Evolutionary conservation across 2,113 vertebrate genomes (phyloP).

Genomic region (Camarhynchus parvulus): DNA sequence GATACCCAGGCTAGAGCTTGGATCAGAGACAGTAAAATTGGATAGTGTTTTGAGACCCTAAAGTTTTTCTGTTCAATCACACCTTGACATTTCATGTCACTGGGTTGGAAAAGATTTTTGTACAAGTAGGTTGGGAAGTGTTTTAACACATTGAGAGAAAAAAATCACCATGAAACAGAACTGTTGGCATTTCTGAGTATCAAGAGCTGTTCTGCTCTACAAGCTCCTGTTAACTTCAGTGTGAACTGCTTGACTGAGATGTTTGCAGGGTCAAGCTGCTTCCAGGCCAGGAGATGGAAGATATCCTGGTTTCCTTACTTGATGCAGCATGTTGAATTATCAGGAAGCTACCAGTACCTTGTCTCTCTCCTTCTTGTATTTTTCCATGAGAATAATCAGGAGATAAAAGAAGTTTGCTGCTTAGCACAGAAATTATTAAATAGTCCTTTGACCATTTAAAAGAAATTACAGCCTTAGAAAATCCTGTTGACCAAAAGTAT

Average conservation of each 20-base stretch:
- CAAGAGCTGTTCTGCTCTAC: slow-evolving; percentile 6
- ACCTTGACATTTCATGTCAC: neutral
- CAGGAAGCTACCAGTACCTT: neutral
- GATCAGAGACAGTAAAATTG: slow-evolving; percentile 14
- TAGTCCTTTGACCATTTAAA: neutral
- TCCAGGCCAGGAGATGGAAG: neutral
- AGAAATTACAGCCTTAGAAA: neutral
- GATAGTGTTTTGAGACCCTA: neutral
- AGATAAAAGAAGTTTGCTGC: neutral
- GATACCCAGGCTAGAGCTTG: slow-evolving; percentile 13
- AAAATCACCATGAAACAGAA: neutral
- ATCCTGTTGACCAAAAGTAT: neutral
- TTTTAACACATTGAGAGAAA: neutral
- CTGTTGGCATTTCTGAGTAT: neutral
- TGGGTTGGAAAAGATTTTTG: neutral
- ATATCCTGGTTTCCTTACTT: neutral
- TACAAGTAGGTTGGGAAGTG: neutral
- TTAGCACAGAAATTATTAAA: neutral
- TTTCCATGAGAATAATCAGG: neutral
- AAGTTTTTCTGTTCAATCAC: slow-evolving; percentile 10
- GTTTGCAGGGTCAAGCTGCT: neutral
- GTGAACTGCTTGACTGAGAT: neutral
- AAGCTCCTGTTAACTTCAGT: neutral
- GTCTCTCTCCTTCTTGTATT: neutral
- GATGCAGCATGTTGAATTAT: neutral